Evolutionary conservation across 2,113 vertebrate genomes (phyloP).

Genomic region (Cyanoderma ruficeps): DNA sequence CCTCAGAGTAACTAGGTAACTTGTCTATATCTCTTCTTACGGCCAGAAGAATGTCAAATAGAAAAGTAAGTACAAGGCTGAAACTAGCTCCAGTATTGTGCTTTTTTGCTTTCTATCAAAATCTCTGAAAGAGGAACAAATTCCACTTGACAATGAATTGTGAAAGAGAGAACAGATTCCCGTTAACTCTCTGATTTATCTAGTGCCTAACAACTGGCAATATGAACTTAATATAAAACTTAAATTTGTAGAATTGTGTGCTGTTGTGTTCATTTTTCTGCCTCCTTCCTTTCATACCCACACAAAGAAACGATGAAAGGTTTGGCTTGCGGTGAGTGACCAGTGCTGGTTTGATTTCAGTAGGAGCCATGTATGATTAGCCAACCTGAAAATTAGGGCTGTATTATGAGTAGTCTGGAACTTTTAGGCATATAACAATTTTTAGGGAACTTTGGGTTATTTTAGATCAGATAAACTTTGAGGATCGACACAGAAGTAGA

Average conservation of each 20-base stretch:
- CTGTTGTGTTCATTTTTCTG: neutral
- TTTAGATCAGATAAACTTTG: neutral
- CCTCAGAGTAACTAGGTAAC: neutral
- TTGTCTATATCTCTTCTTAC: neutral
- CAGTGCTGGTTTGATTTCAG: neutral
- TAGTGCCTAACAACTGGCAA: neutral
- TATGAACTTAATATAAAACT: neutral
- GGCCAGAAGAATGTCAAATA: neutral
- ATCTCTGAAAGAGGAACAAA: neutral
- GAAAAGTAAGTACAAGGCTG: neutral
- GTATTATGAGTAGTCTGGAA: neutral
- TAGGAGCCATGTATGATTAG: neutral
- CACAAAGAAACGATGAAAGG: neutral
- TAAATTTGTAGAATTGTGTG: neutral
- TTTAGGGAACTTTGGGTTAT: neutral
- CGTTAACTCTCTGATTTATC: neutral
- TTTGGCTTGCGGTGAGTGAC: neutral
- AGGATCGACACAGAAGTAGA: neutral
- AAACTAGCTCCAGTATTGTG: neutral
- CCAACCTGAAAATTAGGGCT: neutral
- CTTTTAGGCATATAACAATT: neutral
- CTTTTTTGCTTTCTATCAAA: neutral
- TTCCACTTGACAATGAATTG: neutral
- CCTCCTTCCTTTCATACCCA: neutral
- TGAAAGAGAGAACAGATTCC: neutral